Conservation (phyloP, 1,140 invertebrate species). For the Oryzaephilus surinamensis region DNA sequence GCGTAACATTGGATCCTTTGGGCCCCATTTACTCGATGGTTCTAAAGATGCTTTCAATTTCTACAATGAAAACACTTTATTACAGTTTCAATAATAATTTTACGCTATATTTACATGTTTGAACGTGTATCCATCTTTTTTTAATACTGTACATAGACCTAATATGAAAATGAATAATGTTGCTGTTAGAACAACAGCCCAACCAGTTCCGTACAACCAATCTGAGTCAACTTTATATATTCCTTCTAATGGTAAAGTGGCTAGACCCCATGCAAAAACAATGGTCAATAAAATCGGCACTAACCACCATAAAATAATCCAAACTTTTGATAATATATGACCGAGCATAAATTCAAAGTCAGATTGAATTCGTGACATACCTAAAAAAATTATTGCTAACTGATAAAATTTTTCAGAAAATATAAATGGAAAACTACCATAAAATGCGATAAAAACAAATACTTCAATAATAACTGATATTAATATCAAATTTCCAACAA, state of each 20-base stretch:
- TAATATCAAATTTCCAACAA: constrained; percentile 40
- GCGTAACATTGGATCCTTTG: constrained; percentile 48
- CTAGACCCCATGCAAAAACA: constrained; percentile 36
- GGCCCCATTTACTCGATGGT: constrained; percentile 50
- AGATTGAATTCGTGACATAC: constrained; percentile 37
- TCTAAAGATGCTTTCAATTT: constrained; percentile 46
- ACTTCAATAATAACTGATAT: constrained; percentile 39
- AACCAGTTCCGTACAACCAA: constrained; percentile 37
- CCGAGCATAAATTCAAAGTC: constrained; percentile 45
- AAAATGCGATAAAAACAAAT: constrained; percentile 40
- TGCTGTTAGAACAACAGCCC: constrained; percentile 35
- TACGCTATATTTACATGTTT: constrained; percentile 25
- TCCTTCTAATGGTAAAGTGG: constrained; percentile 26
- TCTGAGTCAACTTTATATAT: constrained; percentile 26
- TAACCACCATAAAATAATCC: constrained; percentile 39
- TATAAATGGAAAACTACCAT: constrained; percentile 32
- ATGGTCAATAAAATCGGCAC: constrained; percentile 37
- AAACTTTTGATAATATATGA: constrained; percentile 37
- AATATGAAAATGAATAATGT: constrained; percentile 36
- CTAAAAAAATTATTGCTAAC: no score
- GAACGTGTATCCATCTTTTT: constrained; percentile 31
- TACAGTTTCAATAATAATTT: constrained; percentile 5
- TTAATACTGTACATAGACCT: constrained; percentile 30
- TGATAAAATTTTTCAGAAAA: not conserved
- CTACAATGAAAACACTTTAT: constrained; percentile 31